Evolutionary conservation across 1,140 invertebrate genomes (phyloP), one percentile per base, ranked within the genome.

Genomic region (Diorhabda carinulata): DNA sequence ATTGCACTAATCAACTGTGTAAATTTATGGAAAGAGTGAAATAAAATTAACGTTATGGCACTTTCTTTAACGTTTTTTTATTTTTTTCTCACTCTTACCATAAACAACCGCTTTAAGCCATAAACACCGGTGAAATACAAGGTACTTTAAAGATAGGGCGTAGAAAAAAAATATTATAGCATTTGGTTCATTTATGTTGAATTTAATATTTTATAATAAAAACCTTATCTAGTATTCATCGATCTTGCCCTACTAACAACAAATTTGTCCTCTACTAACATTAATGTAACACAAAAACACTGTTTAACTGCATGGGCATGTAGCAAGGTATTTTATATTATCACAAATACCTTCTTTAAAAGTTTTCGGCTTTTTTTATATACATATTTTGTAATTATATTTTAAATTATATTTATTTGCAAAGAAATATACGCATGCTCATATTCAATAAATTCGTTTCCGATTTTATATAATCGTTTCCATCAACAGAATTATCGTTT

Each of bases 291-390:
- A 76, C 74, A 76, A 74, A 76, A 76, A 74, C 74, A 74, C 70
- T 70, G 74, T 76, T 77, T 76, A 69, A 71, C 64, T 72, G 76
- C 76, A 78, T 78, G 76, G 73, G 76, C 76, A 78, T 78, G 76
- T 74, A 72, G 64, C 47, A 64, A 52, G n/a, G 67, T 52, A 52
- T 8, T 52, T 52, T 52, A 52, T 52, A 8, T 52, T 52, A n/a
- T 52, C 25, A 52, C 47, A 52, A 52, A 52, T 52, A 8, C 47
- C 47, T 10, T 60, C 25, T 9, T 60, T 60, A 9, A 9, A 60
- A 60, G 25, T 42, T 60, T 42, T 42, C 25, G 47, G 6, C 47
- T 52, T 52, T 25, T 25, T 25, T 25, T 25, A 25, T 25, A 52
- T 9, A 9, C 3, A 52, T 52, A 52, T 8, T 52, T 52, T 52